phyloP scores from a whole-genome alignment of 2,113 vertebrate genomes.

The Hemiscyllium ocellatum region DNA sequence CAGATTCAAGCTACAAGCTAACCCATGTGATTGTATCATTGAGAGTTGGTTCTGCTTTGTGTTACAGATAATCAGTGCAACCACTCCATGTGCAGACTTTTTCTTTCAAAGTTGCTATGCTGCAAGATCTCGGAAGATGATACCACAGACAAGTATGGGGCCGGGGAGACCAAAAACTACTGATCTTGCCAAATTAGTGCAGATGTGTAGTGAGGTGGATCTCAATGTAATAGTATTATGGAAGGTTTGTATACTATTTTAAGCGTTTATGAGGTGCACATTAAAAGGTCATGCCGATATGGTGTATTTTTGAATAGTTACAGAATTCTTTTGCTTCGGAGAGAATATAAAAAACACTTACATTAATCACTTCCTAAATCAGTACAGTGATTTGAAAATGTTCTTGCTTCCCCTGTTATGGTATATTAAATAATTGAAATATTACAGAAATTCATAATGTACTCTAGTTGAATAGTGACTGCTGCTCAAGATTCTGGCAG shows the following conservation, averaged over 20 bases:
- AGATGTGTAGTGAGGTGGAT: constrained; percentile 79
- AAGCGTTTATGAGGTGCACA: background rate
- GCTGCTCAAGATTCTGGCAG: background rate
- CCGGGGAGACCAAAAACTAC: constrained; percentile 51
- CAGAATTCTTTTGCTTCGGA: background rate
- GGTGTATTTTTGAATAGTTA: background rate
- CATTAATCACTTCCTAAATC: background rate
- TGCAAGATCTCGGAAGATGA: constrained; percentile 55
- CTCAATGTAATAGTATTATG: constrained; percentile 83
- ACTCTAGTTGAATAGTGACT: background rate
- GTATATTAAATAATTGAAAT: background rate
- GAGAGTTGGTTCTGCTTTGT: constrained; percentile 40
- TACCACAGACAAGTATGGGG: constrained; percentile 44
- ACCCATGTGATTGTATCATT: no score
- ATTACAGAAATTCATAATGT: background rate
- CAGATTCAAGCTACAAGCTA: background rate
- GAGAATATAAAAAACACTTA: background rate
- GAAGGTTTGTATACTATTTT: constrained; percentile 67
- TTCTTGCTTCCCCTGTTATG: background rate
- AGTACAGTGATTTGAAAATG: background rate
- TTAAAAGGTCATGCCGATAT: background rate
- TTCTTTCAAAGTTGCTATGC: constrained; percentile 73
- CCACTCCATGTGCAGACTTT: constrained; percentile 92
- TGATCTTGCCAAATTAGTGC: constrained; percentile 58
- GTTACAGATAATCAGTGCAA: constrained; percentile 82